phyloP scores from a whole-genome alignment of 64 coral and sea anemone species.

The Acropora yongei region DNA sequence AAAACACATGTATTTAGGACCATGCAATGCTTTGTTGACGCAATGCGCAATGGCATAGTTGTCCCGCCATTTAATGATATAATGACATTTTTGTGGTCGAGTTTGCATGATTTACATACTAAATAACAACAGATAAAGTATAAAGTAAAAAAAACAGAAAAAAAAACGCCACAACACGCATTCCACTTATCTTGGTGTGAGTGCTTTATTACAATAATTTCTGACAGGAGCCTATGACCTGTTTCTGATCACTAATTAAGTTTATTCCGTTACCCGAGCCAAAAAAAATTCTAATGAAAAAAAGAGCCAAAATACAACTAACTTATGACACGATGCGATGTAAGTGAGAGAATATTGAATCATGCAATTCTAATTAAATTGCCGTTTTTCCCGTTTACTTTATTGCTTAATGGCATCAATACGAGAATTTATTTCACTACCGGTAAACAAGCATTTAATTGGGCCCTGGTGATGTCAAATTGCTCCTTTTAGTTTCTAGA shows the following conservation, averaged over 20 bases:
- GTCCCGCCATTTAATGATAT: not conserved
- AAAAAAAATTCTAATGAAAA: not conserved
- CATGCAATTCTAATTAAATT: conserved; percentile 1
- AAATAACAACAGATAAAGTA: no score
- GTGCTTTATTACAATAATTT: not conserved
- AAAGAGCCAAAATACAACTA: not conserved
- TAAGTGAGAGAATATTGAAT: not conserved
- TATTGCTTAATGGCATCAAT: conserved; percentile 26
- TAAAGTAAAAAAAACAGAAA: not conserved
- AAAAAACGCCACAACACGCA: not conserved
- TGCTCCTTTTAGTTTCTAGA: not conserved
- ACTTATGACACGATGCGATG: not conserved
- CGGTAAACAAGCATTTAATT: conserved; percentile 29
- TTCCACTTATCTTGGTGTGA: not conserved
- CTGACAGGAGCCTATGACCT: no score
- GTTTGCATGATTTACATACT: not conserved
- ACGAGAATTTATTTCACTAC: not conserved
- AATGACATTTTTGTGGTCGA: not conserved
- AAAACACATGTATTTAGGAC: not conserved
- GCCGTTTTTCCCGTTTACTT: conserved; percentile 21
- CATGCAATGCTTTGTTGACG: not conserved
- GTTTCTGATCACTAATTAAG: not conserved
- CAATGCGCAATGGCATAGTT: not conserved
- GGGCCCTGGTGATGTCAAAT: not conserved
- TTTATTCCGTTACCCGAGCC: not conserved